Conservation (phyloP, 2,888 invertebrate species). For the Drosophila diplacantha region DNA sequence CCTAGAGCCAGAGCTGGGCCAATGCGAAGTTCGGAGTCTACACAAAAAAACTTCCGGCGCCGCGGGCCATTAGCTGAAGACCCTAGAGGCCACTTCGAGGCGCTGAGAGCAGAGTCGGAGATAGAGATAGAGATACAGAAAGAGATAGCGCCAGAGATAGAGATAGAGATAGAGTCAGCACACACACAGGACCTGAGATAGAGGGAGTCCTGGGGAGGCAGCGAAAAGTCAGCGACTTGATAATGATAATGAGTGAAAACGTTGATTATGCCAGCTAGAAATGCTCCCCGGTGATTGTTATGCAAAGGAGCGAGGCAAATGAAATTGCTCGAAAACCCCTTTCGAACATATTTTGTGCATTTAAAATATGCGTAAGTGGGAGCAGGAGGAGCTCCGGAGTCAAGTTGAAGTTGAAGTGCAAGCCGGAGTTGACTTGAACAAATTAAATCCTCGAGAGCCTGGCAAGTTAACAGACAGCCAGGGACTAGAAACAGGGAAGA, state of each 20-base stretch:
- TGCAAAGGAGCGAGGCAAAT: slow-evolving; percentile 56
- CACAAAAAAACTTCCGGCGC: slow-evolving; percentile 48
- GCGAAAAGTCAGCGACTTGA: slow-evolving; percentile 39
- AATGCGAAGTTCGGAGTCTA: slow-evolving; percentile 21
- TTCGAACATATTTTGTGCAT: slow-evolving; percentile 31
- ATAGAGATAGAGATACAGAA: slow-evolving; percentile 2
- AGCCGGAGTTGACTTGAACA: slow-evolving; percentile 14
- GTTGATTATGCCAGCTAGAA: slow-evolving; percentile 39
- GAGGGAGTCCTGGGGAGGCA: background rate
- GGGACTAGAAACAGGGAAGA: background rate
- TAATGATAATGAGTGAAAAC: slow-evolving; percentile 65
- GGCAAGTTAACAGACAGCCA: slow-evolving; percentile 32
- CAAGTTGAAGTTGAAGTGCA: slow-evolving; percentile 24
- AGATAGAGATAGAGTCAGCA: slow-evolving; percentile 6
- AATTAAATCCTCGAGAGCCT: slow-evolving; percentile 34
- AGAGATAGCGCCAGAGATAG: no score
- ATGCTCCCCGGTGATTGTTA: slow-evolving; percentile 57
- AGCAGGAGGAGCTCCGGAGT: background rate
- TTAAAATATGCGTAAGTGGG: slow-evolving; percentile 29
- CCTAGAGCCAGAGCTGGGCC: slow-evolving; percentile 1
- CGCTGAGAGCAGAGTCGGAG: slow-evolving; percentile 3
- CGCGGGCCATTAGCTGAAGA: slow-evolving; percentile 64
- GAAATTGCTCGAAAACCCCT: slow-evolving; percentile 58
- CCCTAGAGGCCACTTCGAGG: slow-evolving; percentile 64
- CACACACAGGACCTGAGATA: background rate